Evolutionary conservation across 2,888 invertebrate genomes (phyloP), one percentile per base, ranked within the genome.

Genomic region (Tillus elongatus): DNA sequence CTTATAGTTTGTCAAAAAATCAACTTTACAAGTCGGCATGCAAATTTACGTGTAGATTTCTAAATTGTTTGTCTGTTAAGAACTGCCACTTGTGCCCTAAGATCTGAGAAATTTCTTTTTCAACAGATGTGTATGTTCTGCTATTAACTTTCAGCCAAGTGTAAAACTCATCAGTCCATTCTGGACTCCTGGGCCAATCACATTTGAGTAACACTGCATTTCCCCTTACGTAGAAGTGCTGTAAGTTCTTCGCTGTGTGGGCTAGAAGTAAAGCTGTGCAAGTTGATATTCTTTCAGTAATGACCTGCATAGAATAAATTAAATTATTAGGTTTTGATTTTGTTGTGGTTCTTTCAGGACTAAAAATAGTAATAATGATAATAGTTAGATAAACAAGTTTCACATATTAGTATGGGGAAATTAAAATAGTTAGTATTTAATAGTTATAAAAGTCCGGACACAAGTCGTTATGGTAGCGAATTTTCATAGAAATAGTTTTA

Each of bases 271-370:
- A 63, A 10, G 85, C 70, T 0, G 86, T 87, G 0, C 81, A 72
- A 2, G 86, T 84, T 3, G 87, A 87, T 39, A 89, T 72, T 51
- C 80, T 72, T 58, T 88, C 86, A 4, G 83, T 74, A 14, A 85
- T 69, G 47, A 80, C 66, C 82, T 82, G 53, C 12, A 45, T 11
- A 31, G 9, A 33, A 10, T 4, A 33, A 33, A n/a, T n/a, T n/a
- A n/a, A n/a, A n/a, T n/a, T n/a, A n/a, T n/a, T n/a, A n/a, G n/a
- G n/a, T n/a, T n/a, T n/a, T n/a, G n/a, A n/a, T n/a, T n/a, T n/a
- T n/a, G n/a, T n/a, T n/a, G n/a, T n/a, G n/a, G n/a, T n/a, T n/a
- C n/a, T n/a, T n/a, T n/a, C n/a, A n/a, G n/a, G n/a, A n/a, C n/a
- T n/a, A n/a, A n/a, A n/a, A n/a, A n/a, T n/a, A n/a, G n/a, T n/a